Percentiles rank a stretch among this genome's conserved stretches.
Conservation (phyloP, 2,888 invertebrate species). For the Macaria liturata region DNA sequence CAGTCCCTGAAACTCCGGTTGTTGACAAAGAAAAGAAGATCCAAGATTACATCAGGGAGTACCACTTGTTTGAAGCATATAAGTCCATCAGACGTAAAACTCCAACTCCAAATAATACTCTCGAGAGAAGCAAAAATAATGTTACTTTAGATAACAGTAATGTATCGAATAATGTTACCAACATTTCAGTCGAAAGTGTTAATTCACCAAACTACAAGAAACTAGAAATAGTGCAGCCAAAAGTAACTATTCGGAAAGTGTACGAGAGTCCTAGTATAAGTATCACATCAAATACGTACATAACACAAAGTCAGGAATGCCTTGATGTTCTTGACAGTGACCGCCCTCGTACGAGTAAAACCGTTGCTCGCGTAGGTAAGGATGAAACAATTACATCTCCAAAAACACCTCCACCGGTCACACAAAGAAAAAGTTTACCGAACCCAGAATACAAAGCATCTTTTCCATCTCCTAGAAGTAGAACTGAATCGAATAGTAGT, state of each 20-base stretch:
- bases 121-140: constrained; percentile 22
- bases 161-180: constrained; percentile 15
- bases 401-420: background rate
- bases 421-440: constrained; percentile 10
- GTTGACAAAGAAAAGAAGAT: constrained; percentile 28
- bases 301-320: constrained; percentile 33
- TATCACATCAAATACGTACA: constrained; percentile 32
- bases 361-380: constrained; percentile 2
- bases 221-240: constrained; percentile 33
- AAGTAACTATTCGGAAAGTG: constrained; percentile 32
- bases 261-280: constrained; percentile 35
- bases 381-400: constrained; percentile 1
- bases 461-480: constrained; percentile 3
- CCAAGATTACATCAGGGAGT: constrained; percentile 36
- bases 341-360: background rate
- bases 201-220: constrained; percentile 23
- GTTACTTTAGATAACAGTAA: constrained; percentile 20
- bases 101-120: constrained; percentile 30
- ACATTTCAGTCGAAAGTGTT: constrained; percentile 17
- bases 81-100: constrained; percentile 35
- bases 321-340: constrained; percentile 8
- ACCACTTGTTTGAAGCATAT: constrained; percentile 37
- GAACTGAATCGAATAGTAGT: constrained; percentile 7
- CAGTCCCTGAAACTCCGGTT: constrained; percentile 21
- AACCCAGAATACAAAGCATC: constrained; percentile 14